Conservation (phyloP, 1,140 invertebrate genomes). For the Trigoniulus corallinus region DNA sequence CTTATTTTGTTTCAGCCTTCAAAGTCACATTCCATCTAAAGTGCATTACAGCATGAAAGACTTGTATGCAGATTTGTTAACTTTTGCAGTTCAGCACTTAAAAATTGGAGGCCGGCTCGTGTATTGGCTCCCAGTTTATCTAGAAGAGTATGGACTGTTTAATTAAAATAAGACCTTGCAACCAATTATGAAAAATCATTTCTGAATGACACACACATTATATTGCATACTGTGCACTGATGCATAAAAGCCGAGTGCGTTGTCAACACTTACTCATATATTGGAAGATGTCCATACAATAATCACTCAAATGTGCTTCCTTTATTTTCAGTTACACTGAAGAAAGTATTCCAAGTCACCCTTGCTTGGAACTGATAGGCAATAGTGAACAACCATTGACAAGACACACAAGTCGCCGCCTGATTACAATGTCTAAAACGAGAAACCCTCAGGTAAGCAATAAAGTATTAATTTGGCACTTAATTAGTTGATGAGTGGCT, state of each 20-base stretch:
- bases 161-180: slow-evolving; percentile 2
- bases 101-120: slow-evolving; percentile 58
- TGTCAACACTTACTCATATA: too few species aligned
- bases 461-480: not conserved
- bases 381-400: slow-evolving; percentile 77
- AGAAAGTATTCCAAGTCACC: slow-evolving; percentile 55
- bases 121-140: slow-evolving; percentile 77
- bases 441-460: slow-evolving; percentile 12
- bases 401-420: slow-evolving; percentile 53
- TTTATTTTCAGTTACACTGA: slow-evolving; percentile 38
- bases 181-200: not conserved
- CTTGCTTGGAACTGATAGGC: slow-evolving; percentile 51
- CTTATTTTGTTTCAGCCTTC: slow-evolving; percentile 30
- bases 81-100: slow-evolving; percentile 61
- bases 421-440: slow-evolving; percentile 76
- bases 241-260: too few species aligned
- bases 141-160: slow-evolving; percentile 19
- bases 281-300: not conserved
- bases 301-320: not conserved
- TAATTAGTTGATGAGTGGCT: not conserved
- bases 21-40: slow-evolving; percentile 66
- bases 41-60: slow-evolving; percentile 63
- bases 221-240: slow-evolving; percentile 41
- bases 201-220: too few species aligned
- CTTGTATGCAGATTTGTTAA: slow-evolving; percentile 64